Percentiles rank a stretch among this genome's conserved stretches.
phyloP scores from a whole-genome alignment of 2,113 vertebrate genomes.

The Lepisosteus osseus region DNA sequence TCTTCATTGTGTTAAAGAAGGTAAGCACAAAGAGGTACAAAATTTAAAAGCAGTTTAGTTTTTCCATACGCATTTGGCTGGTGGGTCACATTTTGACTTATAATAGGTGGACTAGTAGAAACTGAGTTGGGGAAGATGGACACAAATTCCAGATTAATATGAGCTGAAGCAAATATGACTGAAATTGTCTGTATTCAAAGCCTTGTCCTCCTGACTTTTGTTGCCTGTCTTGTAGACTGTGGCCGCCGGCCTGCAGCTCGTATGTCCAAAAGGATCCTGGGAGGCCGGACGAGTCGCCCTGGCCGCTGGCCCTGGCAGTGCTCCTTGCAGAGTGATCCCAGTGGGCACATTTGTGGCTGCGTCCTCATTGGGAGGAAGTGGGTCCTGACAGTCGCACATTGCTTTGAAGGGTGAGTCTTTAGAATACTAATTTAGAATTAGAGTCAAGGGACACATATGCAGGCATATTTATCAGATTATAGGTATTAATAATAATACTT shows the following conservation, averaged over 20 bases:
- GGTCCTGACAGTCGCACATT: constrained; percentile 91
- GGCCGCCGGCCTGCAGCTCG: constrained; percentile 76
- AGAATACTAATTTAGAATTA: no score
- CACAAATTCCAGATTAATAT: no score
- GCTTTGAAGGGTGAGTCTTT: constrained; percentile 87
- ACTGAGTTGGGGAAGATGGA: no score
- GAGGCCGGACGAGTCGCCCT: constrained; percentile 82
- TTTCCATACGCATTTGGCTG: neutral
- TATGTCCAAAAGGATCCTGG: constrained; percentile 88
- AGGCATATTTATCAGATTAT: no score
- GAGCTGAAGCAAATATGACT: no score
- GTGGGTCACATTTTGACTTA: no score
- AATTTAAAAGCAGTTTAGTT: no score
- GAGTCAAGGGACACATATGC: no score
- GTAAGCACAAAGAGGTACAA: constrained; percentile 53
- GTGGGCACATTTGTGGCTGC: constrained; percentile 91
- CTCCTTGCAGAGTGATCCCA: constrained; percentile 87
- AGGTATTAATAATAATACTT: no score
- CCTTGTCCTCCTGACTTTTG: neutral
- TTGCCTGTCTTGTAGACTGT: constrained; percentile 59
- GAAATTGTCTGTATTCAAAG: constrained; percentile 11
- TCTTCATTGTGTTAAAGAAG: constrained; percentile 78
- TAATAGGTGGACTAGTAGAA: no score
- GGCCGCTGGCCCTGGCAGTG: constrained; percentile 97
- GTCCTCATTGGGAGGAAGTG: constrained; percentile 84